phyloP scores from a whole-genome alignment of 1,140 invertebrate genomes.

The Panagrolaimus sp. region DNA sequence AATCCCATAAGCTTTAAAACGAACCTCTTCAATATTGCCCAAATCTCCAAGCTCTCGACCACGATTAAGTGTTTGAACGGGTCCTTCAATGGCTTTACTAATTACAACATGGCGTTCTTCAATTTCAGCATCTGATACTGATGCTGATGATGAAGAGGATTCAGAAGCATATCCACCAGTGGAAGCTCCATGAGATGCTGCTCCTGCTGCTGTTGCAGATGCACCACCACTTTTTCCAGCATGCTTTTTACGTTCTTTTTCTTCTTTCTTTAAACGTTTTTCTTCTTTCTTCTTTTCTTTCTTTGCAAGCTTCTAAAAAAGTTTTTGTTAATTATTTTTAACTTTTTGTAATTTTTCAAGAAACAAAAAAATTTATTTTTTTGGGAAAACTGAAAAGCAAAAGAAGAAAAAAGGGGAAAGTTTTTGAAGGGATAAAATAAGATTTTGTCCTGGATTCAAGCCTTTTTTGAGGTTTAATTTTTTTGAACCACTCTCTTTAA shows the following conservation, averaged over 20 bases:
- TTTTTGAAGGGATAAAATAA: too few relatives aligned
- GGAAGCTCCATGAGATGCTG: neutral
- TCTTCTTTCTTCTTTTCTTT: constrained; percentile 12
- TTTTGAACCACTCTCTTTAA: too few relatives aligned
- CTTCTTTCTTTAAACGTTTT: constrained; percentile 9
- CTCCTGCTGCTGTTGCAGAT: neutral
- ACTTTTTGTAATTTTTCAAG: too few relatives aligned
- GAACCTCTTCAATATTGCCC: constrained; percentile 1
- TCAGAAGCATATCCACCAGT: neutral
- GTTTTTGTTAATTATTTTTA: too few relatives aligned
- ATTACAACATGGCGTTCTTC: constrained; percentile 19
- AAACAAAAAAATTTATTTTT: too few relatives aligned
- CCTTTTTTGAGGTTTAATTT: too few relatives aligned
- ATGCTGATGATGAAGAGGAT: constrained; percentile 17
- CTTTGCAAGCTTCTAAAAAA: constrained; percentile 11
- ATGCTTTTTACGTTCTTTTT: constrained; percentile 5
- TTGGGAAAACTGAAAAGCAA: too few relatives aligned
- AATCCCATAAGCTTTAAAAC: neutral
- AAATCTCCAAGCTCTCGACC: constrained; percentile 9
- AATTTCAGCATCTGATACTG: constrained; percentile 14
- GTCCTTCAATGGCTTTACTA: neutral
- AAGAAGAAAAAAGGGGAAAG: too few relatives aligned
- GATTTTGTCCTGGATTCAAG: too few relatives aligned
- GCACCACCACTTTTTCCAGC: neutral
- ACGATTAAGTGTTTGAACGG: neutral